Conservation (phyloP, 2,888 invertebrate species). For the Trichopria drosophilae region DNA sequence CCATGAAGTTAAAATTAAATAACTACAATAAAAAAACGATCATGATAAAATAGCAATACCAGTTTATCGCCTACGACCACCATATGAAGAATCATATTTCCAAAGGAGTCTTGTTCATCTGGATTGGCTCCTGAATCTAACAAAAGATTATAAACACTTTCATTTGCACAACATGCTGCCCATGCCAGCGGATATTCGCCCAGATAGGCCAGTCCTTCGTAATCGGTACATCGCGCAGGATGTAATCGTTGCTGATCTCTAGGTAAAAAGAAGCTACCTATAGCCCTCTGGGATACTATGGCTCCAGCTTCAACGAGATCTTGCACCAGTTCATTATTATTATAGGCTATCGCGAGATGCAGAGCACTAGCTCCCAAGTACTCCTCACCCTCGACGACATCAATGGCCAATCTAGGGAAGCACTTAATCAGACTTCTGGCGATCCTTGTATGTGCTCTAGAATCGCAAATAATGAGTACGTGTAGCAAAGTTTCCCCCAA, state of each 20-base stretch:
- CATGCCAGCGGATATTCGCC: conserved; percentile 97
- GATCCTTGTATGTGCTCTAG: conserved; percentile 79
- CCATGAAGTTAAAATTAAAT: too few species aligned
- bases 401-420: conserved; percentile 82
- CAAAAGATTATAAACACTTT: conserved; percentile 94
- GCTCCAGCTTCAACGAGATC: conserved; percentile 91
- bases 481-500: conserved; percentile 94
- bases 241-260: conserved; percentile 85
- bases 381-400: conserved; percentile 96
- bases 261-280: conserved; percentile 94
- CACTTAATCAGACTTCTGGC: conserved; percentile 88
- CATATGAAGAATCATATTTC: conserved; percentile 99
- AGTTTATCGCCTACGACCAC: conserved; percentile 96
- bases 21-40: too few species aligned
- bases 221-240: conserved; percentile 83
- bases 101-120: conserved; percentile 93
- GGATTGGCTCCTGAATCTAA: conserved; percentile 92
- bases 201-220: conserved; percentile 94
- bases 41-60: too few species aligned
- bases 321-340: conserved; percentile 92
- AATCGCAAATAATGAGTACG: conserved; percentile 92
- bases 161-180: conserved; percentile 96
- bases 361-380: conserved; percentile 93
- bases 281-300: conserved; percentile 88
- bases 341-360: conserved; percentile 95